phyloP scores from a whole-genome alignment of 2,113 vertebrate genomes.

The Corythornis vintsioides region DNA sequence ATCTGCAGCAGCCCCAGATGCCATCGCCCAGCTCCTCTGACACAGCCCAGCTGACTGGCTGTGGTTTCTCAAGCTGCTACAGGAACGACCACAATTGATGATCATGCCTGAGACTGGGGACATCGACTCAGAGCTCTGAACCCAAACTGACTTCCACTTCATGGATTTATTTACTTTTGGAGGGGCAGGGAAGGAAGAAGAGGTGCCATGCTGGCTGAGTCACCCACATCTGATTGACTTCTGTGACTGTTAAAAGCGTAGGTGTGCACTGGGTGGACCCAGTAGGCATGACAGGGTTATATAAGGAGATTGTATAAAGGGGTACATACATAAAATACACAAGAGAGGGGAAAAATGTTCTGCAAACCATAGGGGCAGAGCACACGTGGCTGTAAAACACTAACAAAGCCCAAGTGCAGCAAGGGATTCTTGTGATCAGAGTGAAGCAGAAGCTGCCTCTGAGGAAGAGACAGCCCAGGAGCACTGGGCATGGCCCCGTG shows the following conservation, averaged over 20 bases:
- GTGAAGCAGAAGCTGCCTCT: not conserved
- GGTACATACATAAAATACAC: not conserved
- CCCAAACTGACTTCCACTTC: not conserved
- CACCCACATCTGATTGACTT: constrained; percentile 29
- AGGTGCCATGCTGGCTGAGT: not conserved
- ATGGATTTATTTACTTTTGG: constrained; percentile 26
- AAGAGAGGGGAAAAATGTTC: not conserved
- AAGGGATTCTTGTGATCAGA: not conserved
- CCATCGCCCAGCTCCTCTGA: not conserved
- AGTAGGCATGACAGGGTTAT: not conserved
- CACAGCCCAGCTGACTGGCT: constrained; percentile 28
- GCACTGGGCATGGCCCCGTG: not conserved
- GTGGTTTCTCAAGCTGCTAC: constrained; percentile 40
- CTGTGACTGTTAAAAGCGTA: not conserved
- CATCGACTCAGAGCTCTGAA: not conserved
- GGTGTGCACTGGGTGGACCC: constrained; percentile 42
- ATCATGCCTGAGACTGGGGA: not conserved
- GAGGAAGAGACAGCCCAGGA: not conserved
- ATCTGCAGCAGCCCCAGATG: constrained; percentile 38
- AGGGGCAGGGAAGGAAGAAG: constrained; percentile 15
- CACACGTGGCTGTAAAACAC: not conserved
- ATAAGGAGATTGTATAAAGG: constrained; percentile 2
- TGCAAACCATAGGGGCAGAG: not conserved
- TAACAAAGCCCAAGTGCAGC: not conserved
- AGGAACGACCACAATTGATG: not conserved